Evolutionary conservation across 2,888 invertebrate genomes (phyloP).

Genomic region (Amphiduros pacificus): DNA sequence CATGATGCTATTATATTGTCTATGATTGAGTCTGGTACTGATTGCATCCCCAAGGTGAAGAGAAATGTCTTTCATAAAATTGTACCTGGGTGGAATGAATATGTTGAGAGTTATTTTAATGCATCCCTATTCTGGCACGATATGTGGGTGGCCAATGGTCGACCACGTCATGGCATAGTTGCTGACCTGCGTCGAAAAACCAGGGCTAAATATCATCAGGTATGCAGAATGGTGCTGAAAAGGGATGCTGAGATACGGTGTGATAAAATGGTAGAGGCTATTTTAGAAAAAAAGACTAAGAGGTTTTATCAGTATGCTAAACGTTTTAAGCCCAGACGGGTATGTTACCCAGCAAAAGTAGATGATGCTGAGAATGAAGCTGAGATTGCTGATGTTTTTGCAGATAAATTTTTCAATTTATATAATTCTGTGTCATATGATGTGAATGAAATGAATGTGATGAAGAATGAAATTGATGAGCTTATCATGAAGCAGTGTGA

Average conservation of each 20-base stretch:
- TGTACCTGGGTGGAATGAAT: conserved; percentile 1
- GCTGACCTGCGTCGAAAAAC: neutral
- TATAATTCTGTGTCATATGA: no score
- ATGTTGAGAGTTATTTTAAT: neutral
- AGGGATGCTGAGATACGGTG: no score
- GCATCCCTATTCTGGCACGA: neutral
- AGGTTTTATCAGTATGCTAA: no score
- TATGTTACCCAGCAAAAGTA: no score
- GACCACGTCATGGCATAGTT: neutral
- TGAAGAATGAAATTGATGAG: no score
- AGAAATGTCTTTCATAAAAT: neutral
- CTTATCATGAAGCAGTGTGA: no score
- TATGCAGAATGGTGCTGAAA: neutral
- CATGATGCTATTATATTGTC: conserved; percentile 1
- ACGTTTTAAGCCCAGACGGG: no score
- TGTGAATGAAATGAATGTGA: no score
- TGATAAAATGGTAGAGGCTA: neutral
- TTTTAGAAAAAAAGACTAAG: no score
- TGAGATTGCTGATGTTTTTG: no score
- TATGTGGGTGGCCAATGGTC: conserved; percentile 2
- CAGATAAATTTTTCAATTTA: no score
- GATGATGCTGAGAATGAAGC: no score
- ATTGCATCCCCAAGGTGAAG: neutral
- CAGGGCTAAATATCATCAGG: neutral
- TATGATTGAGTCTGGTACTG: neutral